Conservation (phyloP, 2,113 vertebrate genomes). For the Callipepla squamata region DNA sequence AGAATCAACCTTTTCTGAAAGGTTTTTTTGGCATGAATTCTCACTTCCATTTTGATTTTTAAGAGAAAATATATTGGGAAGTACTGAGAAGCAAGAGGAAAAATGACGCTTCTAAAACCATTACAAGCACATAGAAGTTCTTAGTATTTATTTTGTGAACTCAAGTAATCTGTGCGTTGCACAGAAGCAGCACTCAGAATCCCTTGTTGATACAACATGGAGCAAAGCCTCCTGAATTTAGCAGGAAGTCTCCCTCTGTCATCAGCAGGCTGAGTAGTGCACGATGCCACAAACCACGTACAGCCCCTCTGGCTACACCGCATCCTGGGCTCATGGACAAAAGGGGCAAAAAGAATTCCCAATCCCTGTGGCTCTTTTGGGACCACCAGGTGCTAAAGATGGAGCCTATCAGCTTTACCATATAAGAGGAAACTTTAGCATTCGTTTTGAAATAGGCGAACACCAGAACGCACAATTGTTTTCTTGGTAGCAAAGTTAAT, state of each 20-base stretch:
- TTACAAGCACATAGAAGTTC: neutral
- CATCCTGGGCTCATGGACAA: neutral
- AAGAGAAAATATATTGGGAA: neutral
- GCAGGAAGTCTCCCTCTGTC: neutral
- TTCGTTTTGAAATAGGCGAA: neutral
- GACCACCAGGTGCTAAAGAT: neutral
- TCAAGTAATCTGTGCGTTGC: neutral
- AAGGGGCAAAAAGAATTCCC: neutral
- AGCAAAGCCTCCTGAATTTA: neutral
- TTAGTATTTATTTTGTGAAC: neutral
- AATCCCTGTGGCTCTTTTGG: accelerated
- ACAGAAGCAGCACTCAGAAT: neutral
- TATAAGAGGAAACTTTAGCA: neutral
- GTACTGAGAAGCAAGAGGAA: neutral
- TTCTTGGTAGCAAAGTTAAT: neutral
- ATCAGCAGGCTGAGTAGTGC: neutral
- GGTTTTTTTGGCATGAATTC: neutral
- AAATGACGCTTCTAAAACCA: neutral
- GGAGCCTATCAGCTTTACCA: neutral
- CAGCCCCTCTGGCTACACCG: neutral
- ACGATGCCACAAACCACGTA: neutral
- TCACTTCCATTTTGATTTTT: neutral
- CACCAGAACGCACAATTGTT: neutral
- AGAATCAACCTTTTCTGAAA: neutral
- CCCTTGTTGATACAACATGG: neutral